A percentile compares a stretch with the other conserved stretches of the same genome.
Conservation (phyloP, 2,797 vertebrate species). For the Telmatherina bonti region DNA sequence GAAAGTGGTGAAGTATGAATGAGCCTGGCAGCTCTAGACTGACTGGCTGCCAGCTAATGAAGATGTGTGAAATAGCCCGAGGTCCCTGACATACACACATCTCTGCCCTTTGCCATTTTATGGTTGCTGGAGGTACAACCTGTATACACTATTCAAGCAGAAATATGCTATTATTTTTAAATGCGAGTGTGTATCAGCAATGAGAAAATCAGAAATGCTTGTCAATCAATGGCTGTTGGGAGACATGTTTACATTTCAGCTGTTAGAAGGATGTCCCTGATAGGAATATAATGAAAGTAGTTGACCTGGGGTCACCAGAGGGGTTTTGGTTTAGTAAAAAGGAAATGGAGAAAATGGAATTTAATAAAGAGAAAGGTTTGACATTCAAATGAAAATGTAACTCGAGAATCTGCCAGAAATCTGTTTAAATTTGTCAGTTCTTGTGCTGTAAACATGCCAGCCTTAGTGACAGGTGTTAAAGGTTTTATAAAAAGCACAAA, state of each 20-base stretch:
- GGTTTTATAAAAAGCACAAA: constrained; percentile 1
- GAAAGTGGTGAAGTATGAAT: constrained; percentile 10
- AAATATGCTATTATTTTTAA: constrained; percentile 57
- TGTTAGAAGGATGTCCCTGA: constrained; percentile 48
- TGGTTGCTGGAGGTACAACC: constrained; percentile 35
- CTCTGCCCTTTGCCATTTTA: constrained; percentile 53
- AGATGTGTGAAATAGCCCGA: constrained; percentile 71
- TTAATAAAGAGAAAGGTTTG: constrained; percentile 40
- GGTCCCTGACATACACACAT: constrained; percentile 58
- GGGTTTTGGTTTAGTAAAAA: constrained; percentile 32
- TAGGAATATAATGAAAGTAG: constrained; percentile 20
- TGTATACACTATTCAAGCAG: constrained; percentile 12
- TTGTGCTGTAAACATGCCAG: constrained; percentile 36
- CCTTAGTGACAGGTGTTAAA: not conserved
- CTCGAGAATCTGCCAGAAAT: constrained; percentile 39
- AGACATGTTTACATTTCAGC: constrained; percentile 61
- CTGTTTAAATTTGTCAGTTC: constrained; percentile 53
- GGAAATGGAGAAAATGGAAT: constrained; percentile 46
- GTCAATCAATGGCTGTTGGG: constrained; percentile 64
- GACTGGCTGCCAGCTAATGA: constrained; percentile 54
- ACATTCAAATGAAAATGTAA: constrained; percentile 62
- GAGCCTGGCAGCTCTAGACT: not conserved
- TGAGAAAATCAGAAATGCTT: constrained; percentile 65
- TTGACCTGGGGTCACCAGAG: constrained; percentile 46
- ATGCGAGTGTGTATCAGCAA: constrained; percentile 50